phyloP scores from a whole-genome alignment of 1,140 invertebrate species.

The Brachionus calyciflorus region DNA sequence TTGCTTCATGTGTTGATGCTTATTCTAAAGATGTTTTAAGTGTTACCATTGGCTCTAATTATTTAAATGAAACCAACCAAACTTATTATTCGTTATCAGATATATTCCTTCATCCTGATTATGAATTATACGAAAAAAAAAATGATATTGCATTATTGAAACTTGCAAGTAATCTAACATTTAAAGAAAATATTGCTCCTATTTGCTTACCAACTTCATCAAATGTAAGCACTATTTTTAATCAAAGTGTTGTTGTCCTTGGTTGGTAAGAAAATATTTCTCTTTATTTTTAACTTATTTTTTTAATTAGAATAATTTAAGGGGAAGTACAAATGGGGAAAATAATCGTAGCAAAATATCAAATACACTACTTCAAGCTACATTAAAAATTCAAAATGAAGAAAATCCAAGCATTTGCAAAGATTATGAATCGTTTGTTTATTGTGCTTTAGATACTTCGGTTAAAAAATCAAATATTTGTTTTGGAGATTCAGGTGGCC shows the following conservation, averaged over 20 bases:
- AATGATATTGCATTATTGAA: neutral
- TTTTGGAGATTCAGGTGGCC: constrained; percentile 4
- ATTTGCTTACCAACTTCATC: neutral
- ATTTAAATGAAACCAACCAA: neutral
- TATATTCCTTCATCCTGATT: neutral
- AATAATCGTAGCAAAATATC: neutral
- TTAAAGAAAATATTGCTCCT: neutral
- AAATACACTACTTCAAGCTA: neutral
- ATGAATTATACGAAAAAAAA: neutral
- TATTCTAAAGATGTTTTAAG: neutral
- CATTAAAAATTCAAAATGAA: neutral
- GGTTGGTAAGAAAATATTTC: neutral
- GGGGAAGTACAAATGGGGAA: constrained; percentile 23
- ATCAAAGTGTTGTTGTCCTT: neutral
- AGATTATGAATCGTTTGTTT: neutral
- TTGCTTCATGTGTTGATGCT: constrained; percentile 28
- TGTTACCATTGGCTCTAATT: constrained; percentile 14
- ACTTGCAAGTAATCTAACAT: neutral
- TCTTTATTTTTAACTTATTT: neutral
- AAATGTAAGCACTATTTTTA: neutral
- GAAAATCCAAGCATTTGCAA: neutral
- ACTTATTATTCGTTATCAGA: neutral
- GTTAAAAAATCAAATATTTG: constrained; percentile 6
- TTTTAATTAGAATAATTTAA: constrained; percentile 9
- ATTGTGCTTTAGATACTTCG: neutral